Conservation (phyloP, 2,113 vertebrate species). For the Bubo blakistoni region DNA sequence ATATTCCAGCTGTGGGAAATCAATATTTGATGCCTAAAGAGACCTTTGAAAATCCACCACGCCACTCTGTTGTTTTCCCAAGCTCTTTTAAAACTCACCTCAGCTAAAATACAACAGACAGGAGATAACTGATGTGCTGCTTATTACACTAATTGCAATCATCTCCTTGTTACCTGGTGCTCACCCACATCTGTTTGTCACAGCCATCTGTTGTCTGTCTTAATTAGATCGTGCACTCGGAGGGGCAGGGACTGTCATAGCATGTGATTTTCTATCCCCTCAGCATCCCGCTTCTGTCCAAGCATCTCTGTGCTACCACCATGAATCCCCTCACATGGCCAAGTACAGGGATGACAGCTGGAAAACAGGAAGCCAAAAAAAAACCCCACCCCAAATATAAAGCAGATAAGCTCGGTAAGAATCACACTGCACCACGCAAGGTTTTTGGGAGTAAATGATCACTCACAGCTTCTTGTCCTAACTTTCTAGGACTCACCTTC, state of each 20-base stretch:
- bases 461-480: not conserved
- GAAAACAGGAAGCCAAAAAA: not conserved
- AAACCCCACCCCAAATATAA: not conserved
- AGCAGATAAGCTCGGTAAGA: not conserved
- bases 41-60: not conserved
- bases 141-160: conserved; percentile 40
- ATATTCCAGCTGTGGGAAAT: not conserved
- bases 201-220: conserved; percentile 24
- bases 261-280: not conserved
- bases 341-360: not conserved
- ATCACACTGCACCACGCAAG: accelerated
- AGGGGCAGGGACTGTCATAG: not conserved
- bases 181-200: conserved; percentile 4
- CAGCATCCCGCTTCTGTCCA: not conserved
- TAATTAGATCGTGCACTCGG: not conserved
- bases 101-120: not conserved
- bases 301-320: not conserved
- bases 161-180: conserved; percentile 25
- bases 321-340: accelerated
- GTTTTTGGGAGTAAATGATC: not conserved
- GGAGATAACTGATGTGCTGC: not conserved
- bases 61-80: not conserved
- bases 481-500: not conserved
- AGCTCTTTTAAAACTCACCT: not conserved
- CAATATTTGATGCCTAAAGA: not conserved